Conservation (phyloP, 2,888 invertebrate genomes). For the Andrena marginata region DNA sequence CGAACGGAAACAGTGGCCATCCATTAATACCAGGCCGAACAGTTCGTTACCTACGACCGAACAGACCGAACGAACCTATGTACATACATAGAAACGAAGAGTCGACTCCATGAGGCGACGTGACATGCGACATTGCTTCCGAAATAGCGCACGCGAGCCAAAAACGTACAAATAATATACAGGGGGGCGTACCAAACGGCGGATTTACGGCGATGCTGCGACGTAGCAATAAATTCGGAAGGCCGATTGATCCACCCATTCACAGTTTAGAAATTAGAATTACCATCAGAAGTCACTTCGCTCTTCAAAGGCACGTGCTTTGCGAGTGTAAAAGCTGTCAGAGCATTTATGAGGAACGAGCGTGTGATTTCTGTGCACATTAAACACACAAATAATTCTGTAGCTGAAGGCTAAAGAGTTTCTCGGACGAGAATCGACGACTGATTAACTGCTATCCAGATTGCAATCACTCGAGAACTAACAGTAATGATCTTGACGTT, state of each 20-base stretch:
- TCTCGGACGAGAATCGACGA: too few relatives aligned
- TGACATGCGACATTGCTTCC: conserved; percentile 18
- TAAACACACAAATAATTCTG: too few relatives aligned
- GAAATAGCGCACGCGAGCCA: conserved; percentile 2
- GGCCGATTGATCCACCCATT: neutral
- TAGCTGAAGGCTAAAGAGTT: too few relatives aligned
- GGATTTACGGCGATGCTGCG: conserved; percentile 3
- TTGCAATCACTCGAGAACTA: too few relatives aligned
- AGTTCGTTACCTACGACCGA: conserved; percentile 45
- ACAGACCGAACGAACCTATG: conserved; percentile 31
- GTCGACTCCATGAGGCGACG: conserved; percentile 1
- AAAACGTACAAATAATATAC: conserved; percentile 10
- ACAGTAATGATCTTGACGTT: too few relatives aligned
- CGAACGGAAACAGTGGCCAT: conserved; percentile 66
- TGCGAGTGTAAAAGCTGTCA: too few relatives aligned
- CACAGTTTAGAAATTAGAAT: neutral
- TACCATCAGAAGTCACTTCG: neutral
- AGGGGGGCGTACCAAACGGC: neutral
- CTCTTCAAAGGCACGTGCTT: too few relatives aligned
- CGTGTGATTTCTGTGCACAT: too few relatives aligned
- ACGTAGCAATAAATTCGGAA: neutral
- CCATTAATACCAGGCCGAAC: conserved; percentile 66
- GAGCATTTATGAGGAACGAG: too few relatives aligned
- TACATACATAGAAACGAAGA: conserved; percentile 15
- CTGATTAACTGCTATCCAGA: too few relatives aligned